Conservation (phyloP, 1,140 invertebrate species). For the Lasioglossum albipes region DNA sequence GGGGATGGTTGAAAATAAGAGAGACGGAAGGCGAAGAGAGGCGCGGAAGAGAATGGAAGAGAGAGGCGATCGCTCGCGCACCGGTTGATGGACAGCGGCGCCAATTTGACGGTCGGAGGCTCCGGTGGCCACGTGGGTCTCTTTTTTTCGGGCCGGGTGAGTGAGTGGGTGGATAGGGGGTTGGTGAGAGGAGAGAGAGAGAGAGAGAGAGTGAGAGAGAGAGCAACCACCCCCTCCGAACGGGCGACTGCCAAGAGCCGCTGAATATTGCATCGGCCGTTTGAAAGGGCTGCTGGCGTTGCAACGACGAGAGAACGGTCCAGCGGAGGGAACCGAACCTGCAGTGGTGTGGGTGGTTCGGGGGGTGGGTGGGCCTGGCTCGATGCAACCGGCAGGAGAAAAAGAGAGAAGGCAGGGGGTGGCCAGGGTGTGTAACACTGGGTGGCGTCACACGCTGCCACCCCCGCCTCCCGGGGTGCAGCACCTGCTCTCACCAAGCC, state of each 20-base stretch:
- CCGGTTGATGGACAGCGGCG: constrained; percentile 80
- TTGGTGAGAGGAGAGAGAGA: not conserved
- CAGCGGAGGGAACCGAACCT: constrained; percentile 31
- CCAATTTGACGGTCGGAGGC: constrained; percentile 79
- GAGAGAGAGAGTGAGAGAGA: too few species aligned
- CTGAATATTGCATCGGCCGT: constrained; percentile 80
- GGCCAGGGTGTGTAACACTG: constrained; percentile 57
- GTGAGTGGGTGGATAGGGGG: not conserved
- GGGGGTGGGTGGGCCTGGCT: not conserved
- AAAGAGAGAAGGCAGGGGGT: constrained; percentile 58
- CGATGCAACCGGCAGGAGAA: constrained; percentile 37
- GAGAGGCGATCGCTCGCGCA: constrained; percentile 66
- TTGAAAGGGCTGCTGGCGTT: constrained; percentile 73
- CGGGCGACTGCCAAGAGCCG: constrained; percentile 67
- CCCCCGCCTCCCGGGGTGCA: constrained; percentile 32
- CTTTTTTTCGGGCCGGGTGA: constrained; percentile 58
- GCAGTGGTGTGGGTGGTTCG: constrained; percentile 39
- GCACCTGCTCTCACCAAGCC: constrained; percentile 29
- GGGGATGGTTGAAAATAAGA: constrained; percentile 20
- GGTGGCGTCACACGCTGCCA: constrained; percentile 59
- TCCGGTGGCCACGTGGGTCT: constrained; percentile 64
- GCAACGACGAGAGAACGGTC: constrained; percentile 54
- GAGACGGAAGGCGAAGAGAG: constrained; percentile 38
- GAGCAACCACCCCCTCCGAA: constrained; percentile 29
- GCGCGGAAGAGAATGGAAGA: constrained; percentile 50